Evolutionary conservation across 2,888 invertebrate species (phyloP).

Genomic region (Caenorhabditis virilis): DNA sequence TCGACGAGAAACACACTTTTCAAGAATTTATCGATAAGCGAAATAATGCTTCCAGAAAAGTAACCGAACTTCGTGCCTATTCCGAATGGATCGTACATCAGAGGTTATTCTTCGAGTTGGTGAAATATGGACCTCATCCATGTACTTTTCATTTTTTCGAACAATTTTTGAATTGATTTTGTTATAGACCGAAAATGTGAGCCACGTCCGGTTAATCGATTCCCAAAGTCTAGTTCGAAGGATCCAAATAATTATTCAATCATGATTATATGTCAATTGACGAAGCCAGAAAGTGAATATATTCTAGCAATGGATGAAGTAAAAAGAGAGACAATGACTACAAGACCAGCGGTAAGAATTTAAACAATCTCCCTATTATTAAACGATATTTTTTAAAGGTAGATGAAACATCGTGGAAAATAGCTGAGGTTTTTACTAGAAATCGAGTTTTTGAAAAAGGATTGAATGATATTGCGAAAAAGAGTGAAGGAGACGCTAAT

Average conservation of each 20-base stretch:
- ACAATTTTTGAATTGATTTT: background rate
- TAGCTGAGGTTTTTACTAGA: constrained; percentile 36
- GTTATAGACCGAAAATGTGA: constrained; percentile 35
- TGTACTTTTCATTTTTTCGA: constrained; percentile 16
- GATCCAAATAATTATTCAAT: constrained; percentile 23
- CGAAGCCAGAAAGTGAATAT: constrained; percentile 16
- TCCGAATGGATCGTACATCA: constrained; percentile 9
- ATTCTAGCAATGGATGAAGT: constrained; percentile 17
- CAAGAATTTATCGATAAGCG: constrained; percentile 30
- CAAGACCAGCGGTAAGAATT: constrained; percentile 22
- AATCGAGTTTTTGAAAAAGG: constrained; percentile 41
- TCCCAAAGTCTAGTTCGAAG: constrained; percentile 25
- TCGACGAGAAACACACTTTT: constrained; percentile 35
- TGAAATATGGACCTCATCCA: constrained; percentile 43
- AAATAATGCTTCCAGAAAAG: constrained; percentile 6
- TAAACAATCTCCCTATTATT: background rate
- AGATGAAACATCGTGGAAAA: constrained; percentile 44
- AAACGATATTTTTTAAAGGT: constrained; percentile 4
- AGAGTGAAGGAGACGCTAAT: constrained; percentile 6
- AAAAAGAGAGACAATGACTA: constrained; percentile 21
- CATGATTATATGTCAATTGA: constrained; percentile 24
- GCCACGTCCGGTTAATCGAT: constrained; percentile 21
- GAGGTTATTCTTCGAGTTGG: constrained; percentile 32
- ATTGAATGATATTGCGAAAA: constrained; percentile 21
- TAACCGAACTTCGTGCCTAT: constrained; percentile 14